Conservation (phyloP, 2,113 vertebrate species). For the Elephantulus edwardii region DNA sequence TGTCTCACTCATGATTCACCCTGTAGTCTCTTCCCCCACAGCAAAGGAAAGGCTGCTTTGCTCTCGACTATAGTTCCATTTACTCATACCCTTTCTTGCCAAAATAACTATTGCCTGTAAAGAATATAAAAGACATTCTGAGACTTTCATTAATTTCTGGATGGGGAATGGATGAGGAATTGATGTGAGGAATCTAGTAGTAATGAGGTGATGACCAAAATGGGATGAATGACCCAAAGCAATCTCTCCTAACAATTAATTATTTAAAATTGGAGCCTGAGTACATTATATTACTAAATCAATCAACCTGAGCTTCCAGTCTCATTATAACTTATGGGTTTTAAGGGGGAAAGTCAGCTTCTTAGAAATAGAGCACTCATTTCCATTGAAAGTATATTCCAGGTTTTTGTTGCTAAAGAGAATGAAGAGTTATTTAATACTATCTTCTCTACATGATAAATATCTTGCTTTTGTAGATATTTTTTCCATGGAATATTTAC, state of each 20-base stretch:
- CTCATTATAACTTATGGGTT: conserved; percentile 75
- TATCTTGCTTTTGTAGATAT: neutral
- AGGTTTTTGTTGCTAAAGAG: conserved; percentile 47
- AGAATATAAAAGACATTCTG: conserved; percentile 58
- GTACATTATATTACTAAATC: conserved; percentile 76
- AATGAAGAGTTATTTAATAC: conserved; percentile 47
- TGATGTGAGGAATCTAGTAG: conserved; percentile 51
- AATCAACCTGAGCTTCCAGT: conserved; percentile 72
- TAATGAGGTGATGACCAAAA: conserved; percentile 75
- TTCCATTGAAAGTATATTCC: conserved; percentile 71
- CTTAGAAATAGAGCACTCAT: conserved; percentile 75
- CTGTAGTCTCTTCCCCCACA: conserved; percentile 40
- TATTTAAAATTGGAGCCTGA: conserved; percentile 72
- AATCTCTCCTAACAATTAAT: conserved; percentile 74
- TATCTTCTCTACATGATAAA: conserved; percentile 21
- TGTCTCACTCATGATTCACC: conserved; percentile 78
- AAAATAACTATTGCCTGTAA: conserved; percentile 73
- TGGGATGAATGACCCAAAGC: conserved; percentile 52
- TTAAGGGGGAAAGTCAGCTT: conserved; percentile 72
- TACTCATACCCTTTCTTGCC: conserved; percentile 82
- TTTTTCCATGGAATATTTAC: neutral
- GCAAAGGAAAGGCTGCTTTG: conserved; percentile 71
- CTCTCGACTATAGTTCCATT: conserved; percentile 80
- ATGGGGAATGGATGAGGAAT: conserved; percentile 70
- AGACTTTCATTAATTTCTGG: conserved; percentile 79